Percentiles rank a stretch among this genome's conserved stretches.
Conservation (phyloP, 2,888 invertebrate species). For the Caradrina kadenii region DNA sequence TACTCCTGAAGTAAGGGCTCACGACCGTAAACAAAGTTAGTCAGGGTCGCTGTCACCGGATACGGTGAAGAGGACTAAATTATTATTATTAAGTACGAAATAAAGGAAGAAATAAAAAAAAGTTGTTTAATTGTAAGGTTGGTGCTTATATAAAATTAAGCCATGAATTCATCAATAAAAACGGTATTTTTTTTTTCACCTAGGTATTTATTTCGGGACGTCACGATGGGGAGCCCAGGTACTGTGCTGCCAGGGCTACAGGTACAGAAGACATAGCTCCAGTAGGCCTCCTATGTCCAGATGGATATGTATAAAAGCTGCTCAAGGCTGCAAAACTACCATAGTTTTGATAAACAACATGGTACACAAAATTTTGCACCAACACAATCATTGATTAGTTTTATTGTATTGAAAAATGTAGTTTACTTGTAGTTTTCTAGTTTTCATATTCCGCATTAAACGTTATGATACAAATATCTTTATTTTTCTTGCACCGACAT, state of each 20-base stretch:
- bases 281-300: slow-evolving; percentile 11
- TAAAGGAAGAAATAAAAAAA: no score
- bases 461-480: neutral
- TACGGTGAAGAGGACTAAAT: no score
- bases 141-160: no score
- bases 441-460: neutral
- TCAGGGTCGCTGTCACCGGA: no score
- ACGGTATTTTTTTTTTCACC: neutral
- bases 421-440: neutral
- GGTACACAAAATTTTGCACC: slow-evolving; percentile 39
- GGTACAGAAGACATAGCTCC: slow-evolving; percentile 10
- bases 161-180: neutral
- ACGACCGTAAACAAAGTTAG: no score
- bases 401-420: neutral
- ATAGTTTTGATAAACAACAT: slow-evolving; percentile 9
- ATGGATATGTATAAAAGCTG: neutral
- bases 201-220: slow-evolving; percentile 18
- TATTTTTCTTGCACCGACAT: neutral
- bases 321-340: slow-evolving; percentile 8
- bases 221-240: slow-evolving; percentile 5
- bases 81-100: no score
- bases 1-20: no score
- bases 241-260: slow-evolving; percentile 17
- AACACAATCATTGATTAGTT: slow-evolving; percentile 62
- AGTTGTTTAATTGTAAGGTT: no score